These are phyloP conservation scores for Cercocebus atys DNA, from an alignment of 2,113 vertebrate species.

Conservation along the genomic window DNA sequence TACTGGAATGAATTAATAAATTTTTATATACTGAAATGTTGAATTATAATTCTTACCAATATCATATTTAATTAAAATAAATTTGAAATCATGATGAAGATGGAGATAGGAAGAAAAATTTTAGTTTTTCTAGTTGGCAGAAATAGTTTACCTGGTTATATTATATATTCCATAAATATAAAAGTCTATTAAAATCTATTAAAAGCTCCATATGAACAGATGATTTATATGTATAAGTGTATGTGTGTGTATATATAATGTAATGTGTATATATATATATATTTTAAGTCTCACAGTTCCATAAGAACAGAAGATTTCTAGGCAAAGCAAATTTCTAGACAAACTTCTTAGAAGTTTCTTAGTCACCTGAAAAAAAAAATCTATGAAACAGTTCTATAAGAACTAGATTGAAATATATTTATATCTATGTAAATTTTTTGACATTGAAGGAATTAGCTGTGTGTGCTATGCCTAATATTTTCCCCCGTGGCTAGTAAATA, in stretches of 20 bases:
- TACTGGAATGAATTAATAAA: conserved; percentile 26
- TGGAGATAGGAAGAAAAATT: background rate
- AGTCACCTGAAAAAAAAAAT: background rate
- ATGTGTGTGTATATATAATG: too few relatives aligned
- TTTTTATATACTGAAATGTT: background rate
- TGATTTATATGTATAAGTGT: background rate
- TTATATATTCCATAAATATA: background rate
- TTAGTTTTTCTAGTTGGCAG: conserved; percentile 7
- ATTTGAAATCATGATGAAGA: conserved; percentile 6
- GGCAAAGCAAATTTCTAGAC: background rate
- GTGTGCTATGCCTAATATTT: background rate
- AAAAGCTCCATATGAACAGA: background rate
- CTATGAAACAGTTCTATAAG: background rate
- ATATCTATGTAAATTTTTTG: background rate
- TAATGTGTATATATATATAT: too few relatives aligned
- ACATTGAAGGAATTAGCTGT: background rate
- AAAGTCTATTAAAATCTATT: background rate
- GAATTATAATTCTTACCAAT: conserved; percentile 32
- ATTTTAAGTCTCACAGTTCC: background rate
- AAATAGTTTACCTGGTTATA: background rate
- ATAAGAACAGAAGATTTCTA: background rate
- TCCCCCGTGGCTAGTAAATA: accelerated
- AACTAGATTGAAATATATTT: background rate
- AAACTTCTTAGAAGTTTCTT: background rate
- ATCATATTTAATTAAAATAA: conserved; percentile 43